Base-by-base conservation (phyloP, 2,888 invertebrate genomes). In the Apoda limacodes region DNA sequence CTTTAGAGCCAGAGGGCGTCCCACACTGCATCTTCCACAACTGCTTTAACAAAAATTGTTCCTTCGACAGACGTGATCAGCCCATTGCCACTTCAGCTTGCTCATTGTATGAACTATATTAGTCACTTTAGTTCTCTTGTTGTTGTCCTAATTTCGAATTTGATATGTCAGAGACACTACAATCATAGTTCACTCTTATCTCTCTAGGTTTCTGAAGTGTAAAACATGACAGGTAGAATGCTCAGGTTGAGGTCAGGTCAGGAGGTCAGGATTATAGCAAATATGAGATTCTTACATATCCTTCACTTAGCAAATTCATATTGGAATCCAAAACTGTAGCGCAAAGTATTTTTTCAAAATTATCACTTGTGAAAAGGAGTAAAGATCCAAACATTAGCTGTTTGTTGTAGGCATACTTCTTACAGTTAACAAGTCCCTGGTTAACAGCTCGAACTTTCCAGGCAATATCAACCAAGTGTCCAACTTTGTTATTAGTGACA, bases 321-420 rank as follows among this genome's bases (percentile, higher is more conserved):
- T 42, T 61, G 0, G 71, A 66, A 47, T 86, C 84, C 4, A 83
- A 68, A 23, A 93, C 88, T 19, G 86, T 86, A 1, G 87, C 92
- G 50, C 92, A 84, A 35, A 88, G 60, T 19, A 91, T 69, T 3
- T 85, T 85, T 15, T 83, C 62, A 60, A 93, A 93, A 32, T 85
- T 74, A 52, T 89, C 85, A 14, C 66, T 67, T 0, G 90, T 89
- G 26, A 95, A 86, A 33, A 89, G 85, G 1, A 94, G 57, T 10
- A 93, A 64, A 0, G 90, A 86, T 0, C 93, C 92, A 52, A 71
- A 85, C 71, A 90, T 84, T 13, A 91, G 83, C 35, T 85, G 70
- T 46, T 86, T 87, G 36, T 49, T 63, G 32, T 48, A 44, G 1
- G 53, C 48, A 38, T 60, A 64, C 29, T 48, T 58, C 22, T 55